These are phyloP conservation scores for Caiman crocodilus DNA, from an alignment of 2,797 vertebrate genomes.

Conservation along the genomic window DNA sequence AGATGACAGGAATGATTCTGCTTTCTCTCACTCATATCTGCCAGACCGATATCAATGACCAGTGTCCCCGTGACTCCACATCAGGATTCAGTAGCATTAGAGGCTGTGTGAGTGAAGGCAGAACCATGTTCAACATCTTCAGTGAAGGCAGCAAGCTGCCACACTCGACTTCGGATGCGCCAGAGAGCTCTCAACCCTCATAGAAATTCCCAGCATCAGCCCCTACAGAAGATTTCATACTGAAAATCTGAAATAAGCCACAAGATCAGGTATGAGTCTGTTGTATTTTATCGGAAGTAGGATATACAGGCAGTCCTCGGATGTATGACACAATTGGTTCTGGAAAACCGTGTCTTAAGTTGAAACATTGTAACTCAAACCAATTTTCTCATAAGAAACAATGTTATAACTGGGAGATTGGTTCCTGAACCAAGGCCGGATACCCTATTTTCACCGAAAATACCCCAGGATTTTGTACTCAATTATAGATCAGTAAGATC, in stretches of 20 bases:
- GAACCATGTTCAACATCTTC: not conserved
- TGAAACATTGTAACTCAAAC: too few species aligned
- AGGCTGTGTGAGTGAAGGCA: not conserved
- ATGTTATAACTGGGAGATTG: too few species aligned
- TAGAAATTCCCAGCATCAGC: not conserved
- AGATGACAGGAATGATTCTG: not conserved
- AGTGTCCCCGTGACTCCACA: not conserved
- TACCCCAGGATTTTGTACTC: too few species aligned
- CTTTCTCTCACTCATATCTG: not conserved
- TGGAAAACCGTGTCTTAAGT: too few species aligned
- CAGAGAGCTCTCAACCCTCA: not conserved
- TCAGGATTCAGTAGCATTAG: not conserved
- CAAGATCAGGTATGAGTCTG: not conserved
- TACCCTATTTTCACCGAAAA: too few species aligned
- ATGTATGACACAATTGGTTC: too few species aligned
- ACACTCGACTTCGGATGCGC: not conserved
- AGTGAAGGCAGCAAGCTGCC: not conserved
- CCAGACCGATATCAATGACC: not conserved
- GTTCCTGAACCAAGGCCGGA: too few species aligned
- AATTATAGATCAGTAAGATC: too few species aligned
- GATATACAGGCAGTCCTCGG: too few species aligned
- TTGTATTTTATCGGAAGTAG: not conserved
- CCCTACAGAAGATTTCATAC: rapidly evolving
- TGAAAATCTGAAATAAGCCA: not conserved
- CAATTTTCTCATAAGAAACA: too few species aligned